Conservation (phyloP, 1,140 invertebrate genomes). For the Lasioglossum baleicum region DNA sequence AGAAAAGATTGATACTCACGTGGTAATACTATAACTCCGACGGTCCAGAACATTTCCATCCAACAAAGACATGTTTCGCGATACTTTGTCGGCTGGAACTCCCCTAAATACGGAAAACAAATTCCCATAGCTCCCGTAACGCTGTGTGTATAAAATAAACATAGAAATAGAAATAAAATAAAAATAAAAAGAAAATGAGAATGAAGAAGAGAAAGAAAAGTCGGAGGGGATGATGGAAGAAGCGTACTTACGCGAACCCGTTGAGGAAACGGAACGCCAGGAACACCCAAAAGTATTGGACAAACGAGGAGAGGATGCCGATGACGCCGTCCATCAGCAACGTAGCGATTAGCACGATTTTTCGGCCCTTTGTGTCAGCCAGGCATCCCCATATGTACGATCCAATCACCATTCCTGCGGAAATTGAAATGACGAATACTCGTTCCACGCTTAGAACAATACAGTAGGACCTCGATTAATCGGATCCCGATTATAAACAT, state of each 20-base stretch:
- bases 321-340: slow-evolving; percentile 88
- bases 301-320: slow-evolving; percentile 87
- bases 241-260: slow-evolving; percentile 89
- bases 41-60: slow-evolving; percentile 90
- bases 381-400: slow-evolving; percentile 94
- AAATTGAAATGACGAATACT: slow-evolving; percentile 23
- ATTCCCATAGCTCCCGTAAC: slow-evolving; percentile 89
- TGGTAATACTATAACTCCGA: slow-evolving; percentile 86
- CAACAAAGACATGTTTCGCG: slow-evolving; percentile 88
- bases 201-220: no score
- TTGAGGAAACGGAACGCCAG: slow-evolving; percentile 89
- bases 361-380: slow-evolving; percentile 90
- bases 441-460: no score
- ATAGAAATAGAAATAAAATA: slow-evolving; percentile 21
- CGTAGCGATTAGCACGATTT: slow-evolving; percentile 87
- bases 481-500: no score
- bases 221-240: no score
- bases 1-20: slow-evolving; percentile 75
- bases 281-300: slow-evolving; percentile 88
- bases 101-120: slow-evolving; percentile 87
- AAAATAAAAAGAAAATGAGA: background rate
- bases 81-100: slow-evolving; percentile 88
- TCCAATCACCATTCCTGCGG: slow-evolving; percentile 90
- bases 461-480: no score
- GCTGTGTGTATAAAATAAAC: slow-evolving; percentile 72